Conservation (phyloP, 2,888 invertebrate species). For the Cerastis leucographa region DNA sequence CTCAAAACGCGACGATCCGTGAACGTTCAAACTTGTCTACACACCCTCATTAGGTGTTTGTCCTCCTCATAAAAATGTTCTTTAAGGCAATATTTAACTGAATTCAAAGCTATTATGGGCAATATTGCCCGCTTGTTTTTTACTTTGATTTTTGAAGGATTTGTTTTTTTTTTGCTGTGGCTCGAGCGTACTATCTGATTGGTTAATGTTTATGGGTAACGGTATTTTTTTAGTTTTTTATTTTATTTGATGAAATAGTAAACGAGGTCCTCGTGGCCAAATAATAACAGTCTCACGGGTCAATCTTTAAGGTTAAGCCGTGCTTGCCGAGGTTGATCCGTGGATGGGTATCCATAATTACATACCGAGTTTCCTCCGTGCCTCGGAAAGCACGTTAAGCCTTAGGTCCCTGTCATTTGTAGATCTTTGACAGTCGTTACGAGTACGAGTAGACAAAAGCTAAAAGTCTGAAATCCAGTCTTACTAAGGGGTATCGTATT, state of each 20-base stretch:
- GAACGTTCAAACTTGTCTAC: conserved; percentile 84
- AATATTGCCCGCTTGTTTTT: conserved; percentile 49
- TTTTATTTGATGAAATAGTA: background rate
- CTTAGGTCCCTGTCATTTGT: too few species aligned
- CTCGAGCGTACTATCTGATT: background rate
- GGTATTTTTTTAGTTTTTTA: background rate
- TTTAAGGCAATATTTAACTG: conserved; percentile 62
- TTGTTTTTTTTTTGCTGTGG: conserved; percentile 16
- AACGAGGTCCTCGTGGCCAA: too few species aligned
- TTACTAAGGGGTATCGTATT: too few species aligned
- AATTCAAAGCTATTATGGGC: conserved; percentile 61
- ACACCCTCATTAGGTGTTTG: conserved; percentile 87
- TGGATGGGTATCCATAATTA: too few species aligned
- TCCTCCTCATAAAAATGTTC: conserved; percentile 83
- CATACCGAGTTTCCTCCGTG: too few species aligned
- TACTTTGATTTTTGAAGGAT: conserved; percentile 42
- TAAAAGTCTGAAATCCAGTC: too few species aligned
- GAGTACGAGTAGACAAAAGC: too few species aligned
- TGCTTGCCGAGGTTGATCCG: too few species aligned
- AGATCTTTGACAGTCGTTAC: too few species aligned
- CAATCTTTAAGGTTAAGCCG: too few species aligned
- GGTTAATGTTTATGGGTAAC: background rate
- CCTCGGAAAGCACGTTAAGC: too few species aligned
- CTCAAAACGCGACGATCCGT: conserved; percentile 69
- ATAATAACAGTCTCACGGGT: too few species aligned